Base-by-base conservation (phyloP, 2,888 invertebrate genomes). In the Troides oblongomaculatus region DNA sequence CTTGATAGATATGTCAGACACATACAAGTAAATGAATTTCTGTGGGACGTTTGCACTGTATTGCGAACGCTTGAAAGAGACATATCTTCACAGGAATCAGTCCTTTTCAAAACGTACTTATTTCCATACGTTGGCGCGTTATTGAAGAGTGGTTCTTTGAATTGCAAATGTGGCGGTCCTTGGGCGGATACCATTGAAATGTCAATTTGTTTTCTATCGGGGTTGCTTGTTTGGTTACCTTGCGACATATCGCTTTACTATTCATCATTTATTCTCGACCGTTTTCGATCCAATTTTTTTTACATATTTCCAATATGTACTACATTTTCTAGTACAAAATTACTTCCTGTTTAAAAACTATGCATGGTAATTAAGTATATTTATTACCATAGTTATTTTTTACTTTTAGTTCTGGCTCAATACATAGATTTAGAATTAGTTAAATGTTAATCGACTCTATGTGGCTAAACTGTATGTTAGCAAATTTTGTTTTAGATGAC, bases 201-300 rank as follows among this genome's bases (percentile, higher is more conserved):
- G 92, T 90, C 92, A 91, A 92, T 92, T 92, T 91, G 90, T 92
- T 92, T 90, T 90, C 90, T 88, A 89, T 90, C 85, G 88, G 88
- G 88, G 86, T 85, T 78, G 76, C 77, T 75, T 81, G 81, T 84
- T 82, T 79, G 83, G 82, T 80, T 81, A 81, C 80, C 66, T 53
- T 78, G 78, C 76, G 83, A 82, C 84, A 84, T 84, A 86, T 84
- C 85, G 83, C 72, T 80, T 82, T 78, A 78, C 83, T 80, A 80
- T 87, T 84, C 83, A 85, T 79, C 77, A 76, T 76, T 79, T 30
- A 30, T 30, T 81, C 77, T 74, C 73, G 63, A 71, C 36, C 36
- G 43, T 75, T 79, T 80, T 77, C 75, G 72, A 66, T 71, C 30
- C 23, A 50, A 62, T 50, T 62, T 69, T 62, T 61, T 62, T 58